Evolutionary conservation across 2,113 vertebrate genomes (phyloP).

Genomic region (Amblyornis subalaris): DNA sequence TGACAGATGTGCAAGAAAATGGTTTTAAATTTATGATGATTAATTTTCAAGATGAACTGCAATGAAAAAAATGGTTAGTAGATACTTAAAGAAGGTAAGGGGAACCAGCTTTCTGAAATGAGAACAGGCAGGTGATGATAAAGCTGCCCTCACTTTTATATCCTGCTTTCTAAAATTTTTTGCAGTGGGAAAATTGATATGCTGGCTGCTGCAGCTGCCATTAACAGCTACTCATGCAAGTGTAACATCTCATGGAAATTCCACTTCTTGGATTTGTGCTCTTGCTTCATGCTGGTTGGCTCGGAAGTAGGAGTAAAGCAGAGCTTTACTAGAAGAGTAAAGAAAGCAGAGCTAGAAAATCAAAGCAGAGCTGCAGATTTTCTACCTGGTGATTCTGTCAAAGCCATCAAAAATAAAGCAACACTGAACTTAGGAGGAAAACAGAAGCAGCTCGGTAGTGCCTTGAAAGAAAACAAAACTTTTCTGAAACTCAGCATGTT

Average conservation of each 20-base stretch:
- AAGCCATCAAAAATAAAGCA: neutral
- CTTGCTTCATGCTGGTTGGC: neutral
- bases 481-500: neutral
- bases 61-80: conserved; percentile 60
- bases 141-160: conserved; percentile 27
- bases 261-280: neutral
- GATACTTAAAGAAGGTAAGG: conserved; percentile 58
- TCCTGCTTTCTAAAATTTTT: neutral
- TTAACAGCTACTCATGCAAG: neutral
- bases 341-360: too few species aligned
- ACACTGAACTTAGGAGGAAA: neutral
- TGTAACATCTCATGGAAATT: neutral
- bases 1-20: conserved; percentile 70
- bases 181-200: neutral
- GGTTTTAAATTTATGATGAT: conserved; percentile 73
- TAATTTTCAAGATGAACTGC: conserved; percentile 73
- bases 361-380: neutral
- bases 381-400: neutral
- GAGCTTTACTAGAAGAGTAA: too few species aligned
- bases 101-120: conserved; percentile 9
- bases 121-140: conserved; percentile 44
- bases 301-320: neutral
- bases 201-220: neutral
- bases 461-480: neutral
- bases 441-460: neutral